Evolutionary conservation across 2,797 vertebrate genomes (phyloP).

Genomic region (Silurus aristotelis): DNA sequence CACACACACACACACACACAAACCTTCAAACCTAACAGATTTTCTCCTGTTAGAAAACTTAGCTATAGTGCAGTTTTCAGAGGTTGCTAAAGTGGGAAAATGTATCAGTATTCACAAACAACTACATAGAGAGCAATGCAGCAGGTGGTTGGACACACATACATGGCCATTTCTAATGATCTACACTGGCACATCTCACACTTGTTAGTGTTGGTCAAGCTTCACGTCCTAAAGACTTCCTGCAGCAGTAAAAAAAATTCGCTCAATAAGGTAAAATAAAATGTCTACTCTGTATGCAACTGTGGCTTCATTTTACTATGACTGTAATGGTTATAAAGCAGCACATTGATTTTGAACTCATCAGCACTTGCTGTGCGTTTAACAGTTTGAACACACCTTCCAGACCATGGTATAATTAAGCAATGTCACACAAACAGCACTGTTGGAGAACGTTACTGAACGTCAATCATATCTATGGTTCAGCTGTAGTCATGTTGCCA

Average conservation of each 20-base stretch:
- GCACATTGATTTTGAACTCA: too few relatives aligned
- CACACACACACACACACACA: not conserved
- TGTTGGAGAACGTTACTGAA: too few relatives aligned
- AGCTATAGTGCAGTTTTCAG: not conserved
- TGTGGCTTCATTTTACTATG: too few relatives aligned
- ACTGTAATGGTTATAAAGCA: too few relatives aligned
- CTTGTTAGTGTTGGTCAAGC: not conserved
- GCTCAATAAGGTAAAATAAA: too few relatives aligned
- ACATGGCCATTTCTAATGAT: not conserved
- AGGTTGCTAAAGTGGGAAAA: not conserved
- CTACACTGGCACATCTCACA: not conserved
- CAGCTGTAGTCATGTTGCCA: too few relatives aligned
- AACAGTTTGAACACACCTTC: too few relatives aligned
- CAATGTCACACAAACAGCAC: not conserved
- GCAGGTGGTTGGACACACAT: not conserved
- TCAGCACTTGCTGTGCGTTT: too few relatives aligned
- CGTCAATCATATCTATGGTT: too few relatives aligned
- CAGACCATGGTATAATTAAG: not conserved
- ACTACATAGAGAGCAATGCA: not conserved
- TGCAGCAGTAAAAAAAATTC: not conserved
- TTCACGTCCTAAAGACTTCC: not conserved
- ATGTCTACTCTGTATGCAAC: too few relatives aligned
- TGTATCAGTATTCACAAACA: not conserved
- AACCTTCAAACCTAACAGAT: not conserved
- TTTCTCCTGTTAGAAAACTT: not conserved